Percentiles rank a stretch among this genome's conserved stretches.
These are phyloP conservation scores for Stramonita haemastoma DNA, from an alignment of 2,888 invertebrate genomes.

Conservation along the genomic window DNA sequence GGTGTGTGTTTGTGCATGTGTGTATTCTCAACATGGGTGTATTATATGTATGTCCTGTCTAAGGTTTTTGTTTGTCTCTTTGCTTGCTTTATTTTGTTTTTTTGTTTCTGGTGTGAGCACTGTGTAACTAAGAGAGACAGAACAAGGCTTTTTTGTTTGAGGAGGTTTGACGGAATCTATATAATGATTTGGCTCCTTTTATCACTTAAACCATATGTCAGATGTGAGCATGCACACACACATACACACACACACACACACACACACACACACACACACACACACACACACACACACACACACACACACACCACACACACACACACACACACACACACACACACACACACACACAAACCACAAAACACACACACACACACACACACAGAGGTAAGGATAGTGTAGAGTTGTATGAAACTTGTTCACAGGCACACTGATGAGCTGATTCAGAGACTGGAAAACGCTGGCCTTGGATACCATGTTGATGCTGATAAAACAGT, in stretches of 20 bases:
- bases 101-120: not conserved
- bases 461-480: slow-evolving; percentile 74
- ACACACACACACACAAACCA: slow-evolving; percentile 8
- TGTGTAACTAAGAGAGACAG: not conserved
- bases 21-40: too few relatives aligned
- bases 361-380: slow-evolving; percentile 2
- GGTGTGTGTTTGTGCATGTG: not conserved
- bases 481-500: slow-evolving; percentile 69
- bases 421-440: slow-evolving; percentile 67
- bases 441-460: slow-evolving; percentile 69
- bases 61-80: too few relatives aligned
- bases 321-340: slow-evolving; percentile 9
- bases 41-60: too few relatives aligned
- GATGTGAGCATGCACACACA: not conserved
- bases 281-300: slow-evolving; percentile 13
- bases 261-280: not conserved
- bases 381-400: not conserved
- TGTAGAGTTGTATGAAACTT: too few relatives aligned
- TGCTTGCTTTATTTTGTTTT: not conserved
- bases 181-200: too few relatives aligned
- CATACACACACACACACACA: not conserved
- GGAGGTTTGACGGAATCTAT: too few relatives aligned
- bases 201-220: too few relatives aligned
- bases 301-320: not conserved
- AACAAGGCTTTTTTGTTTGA: too few relatives aligned